A percentile compares a stretch with the other conserved stretches of the same genome.
Conservation (phyloP, 2,888 invertebrate genomes). For the Cabera pusaria region DNA sequence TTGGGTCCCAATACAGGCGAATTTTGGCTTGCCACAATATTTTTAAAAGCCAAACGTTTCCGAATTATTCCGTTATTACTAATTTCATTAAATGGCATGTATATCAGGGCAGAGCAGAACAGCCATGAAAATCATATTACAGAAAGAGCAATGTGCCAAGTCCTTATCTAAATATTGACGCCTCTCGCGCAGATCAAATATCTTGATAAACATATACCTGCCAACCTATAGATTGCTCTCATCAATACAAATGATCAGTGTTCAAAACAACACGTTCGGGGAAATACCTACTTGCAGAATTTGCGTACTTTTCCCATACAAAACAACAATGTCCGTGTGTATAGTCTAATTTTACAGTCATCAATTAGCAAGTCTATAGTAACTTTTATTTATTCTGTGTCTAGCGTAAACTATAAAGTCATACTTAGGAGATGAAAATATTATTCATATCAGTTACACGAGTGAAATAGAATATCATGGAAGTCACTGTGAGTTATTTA, state of each 20-base stretch:
- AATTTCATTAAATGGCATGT: no score
- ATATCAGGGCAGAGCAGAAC: no score
- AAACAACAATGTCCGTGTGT: constrained; percentile 10
- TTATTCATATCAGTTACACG: constrained; percentile 33
- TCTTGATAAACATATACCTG: constrained; percentile 3
- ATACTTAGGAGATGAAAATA: constrained; percentile 22
- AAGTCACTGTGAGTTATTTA: constrained; percentile 41
- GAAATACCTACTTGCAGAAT: background rate
- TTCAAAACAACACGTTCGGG: background rate
- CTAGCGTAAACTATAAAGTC: no score
- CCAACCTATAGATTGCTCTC: no score
- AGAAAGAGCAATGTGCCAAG: background rate
- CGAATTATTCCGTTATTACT: no score
- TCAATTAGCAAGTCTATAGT: constrained; percentile 42
- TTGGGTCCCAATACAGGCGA: no score
- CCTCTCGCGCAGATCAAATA: constrained; percentile 18
- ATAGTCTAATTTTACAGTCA: constrained; percentile 15
- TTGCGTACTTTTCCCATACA: constrained; percentile 12
- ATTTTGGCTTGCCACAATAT: no score
- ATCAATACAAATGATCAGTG: constrained; percentile 1
- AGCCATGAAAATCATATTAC: no score
- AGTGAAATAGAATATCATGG: constrained; percentile 36
- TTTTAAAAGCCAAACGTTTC: no score
- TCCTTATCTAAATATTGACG: constrained; percentile 16
- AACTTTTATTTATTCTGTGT: no score